Evolutionary conservation across 1,140 invertebrate species (phyloP), one percentile per base, ranked within the genome.

Genomic region (Ceratoteleas bidentatus): DNA sequence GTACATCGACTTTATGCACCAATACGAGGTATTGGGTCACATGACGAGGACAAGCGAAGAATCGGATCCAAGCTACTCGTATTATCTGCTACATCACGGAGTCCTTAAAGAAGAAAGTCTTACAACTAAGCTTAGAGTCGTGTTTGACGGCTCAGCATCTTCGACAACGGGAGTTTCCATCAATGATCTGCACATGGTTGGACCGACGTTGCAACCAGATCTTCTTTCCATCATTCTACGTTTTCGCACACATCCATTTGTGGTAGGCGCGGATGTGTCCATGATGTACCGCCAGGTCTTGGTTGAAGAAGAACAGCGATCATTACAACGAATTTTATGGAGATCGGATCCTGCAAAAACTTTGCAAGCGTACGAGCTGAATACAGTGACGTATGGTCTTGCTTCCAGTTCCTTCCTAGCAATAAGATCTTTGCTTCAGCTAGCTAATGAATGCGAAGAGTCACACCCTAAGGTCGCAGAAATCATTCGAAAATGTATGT

Each of bases 211-310:
- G 2, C 65, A 68, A 56, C 47, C 24, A 3, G 47, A 76, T 43
- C 9, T 75, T 13, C 58, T 60, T 6, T 52, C 64, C 6, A 62
- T 75, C 14, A 10, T 75, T 7, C 9, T 75, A 0, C 65, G 78
- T 76, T 53, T 85, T 85, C 64, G 85, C 34, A 62, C 36, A 10
- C 61, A 84, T 52, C 43, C 11, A 2, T 76, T 80, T 40, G 75
- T 84, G 3, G 80, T 89, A 6, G 50, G 60, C 11, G 87, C 85
- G 5, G 92, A 92, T 56, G 87, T 92, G 0, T 64, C 80, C 10
- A 89, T 91, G 74, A 92, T 93, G 91, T 93, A 91, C 74, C 57
- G 38, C 8, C 68, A 82, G 33, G 52, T 81, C 2, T 11, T 66
- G 6, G 32, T 81, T 0, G 11, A 62, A 1, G 40, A 38, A 0